Percentiles rank a stretch among this genome's conserved stretches.
These are phyloP conservation scores for Entomobrya multifasciata DNA, from an alignment of 2,888 invertebrate genomes.

Conservation along the genomic window DNA sequence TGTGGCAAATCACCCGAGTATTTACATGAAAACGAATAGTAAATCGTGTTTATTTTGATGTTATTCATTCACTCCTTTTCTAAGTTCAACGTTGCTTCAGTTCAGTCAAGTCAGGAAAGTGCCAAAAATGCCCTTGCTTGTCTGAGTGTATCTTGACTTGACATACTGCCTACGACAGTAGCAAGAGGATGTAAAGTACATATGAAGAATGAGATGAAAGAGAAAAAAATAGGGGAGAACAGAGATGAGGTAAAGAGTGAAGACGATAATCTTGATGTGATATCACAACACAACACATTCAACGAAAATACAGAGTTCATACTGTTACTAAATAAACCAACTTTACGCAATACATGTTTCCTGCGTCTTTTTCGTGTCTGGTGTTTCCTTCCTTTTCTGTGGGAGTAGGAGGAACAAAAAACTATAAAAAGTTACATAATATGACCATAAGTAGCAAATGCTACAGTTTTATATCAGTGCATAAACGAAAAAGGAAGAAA, in stretches of 20 bases:
- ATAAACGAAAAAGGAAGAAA: slow-evolving; percentile 55
- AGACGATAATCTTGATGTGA: slow-evolving; percentile 42
- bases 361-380: slow-evolving; percentile 49
- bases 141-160: too few relatives aligned
- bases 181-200: not conserved
- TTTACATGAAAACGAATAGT: slow-evolving; percentile 14
- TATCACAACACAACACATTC: too few relatives aligned
- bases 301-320: slow-evolving; percentile 17
- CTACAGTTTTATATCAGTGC: slow-evolving; percentile 15
- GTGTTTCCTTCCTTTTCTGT: slow-evolving; percentile 50
- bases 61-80: slow-evolving; percentile 12
- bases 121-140: slow-evolving; percentile 60
- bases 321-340: slow-evolving; percentile 62
- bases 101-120: slow-evolving; percentile 63
- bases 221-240: slow-evolving; percentile 26
- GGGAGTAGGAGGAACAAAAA: slow-evolving; percentile 17
- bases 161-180: not conserved
- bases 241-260: slow-evolving; percentile 40
- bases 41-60: slow-evolving; percentile 18
- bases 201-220: slow-evolving; percentile 14
- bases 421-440: slow-evolving; percentile 11
- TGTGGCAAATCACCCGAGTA: too few relatives aligned
- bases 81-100: slow-evolving; percentile 34
- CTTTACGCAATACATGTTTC: slow-evolving; percentile 52
- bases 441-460: slow-evolving; percentile 51